A percentile compares a stretch with the other conserved stretches of the same genome.
Conservation (phyloP, 2,797 vertebrate species). For the Petrocephalus sullivani region DNA sequence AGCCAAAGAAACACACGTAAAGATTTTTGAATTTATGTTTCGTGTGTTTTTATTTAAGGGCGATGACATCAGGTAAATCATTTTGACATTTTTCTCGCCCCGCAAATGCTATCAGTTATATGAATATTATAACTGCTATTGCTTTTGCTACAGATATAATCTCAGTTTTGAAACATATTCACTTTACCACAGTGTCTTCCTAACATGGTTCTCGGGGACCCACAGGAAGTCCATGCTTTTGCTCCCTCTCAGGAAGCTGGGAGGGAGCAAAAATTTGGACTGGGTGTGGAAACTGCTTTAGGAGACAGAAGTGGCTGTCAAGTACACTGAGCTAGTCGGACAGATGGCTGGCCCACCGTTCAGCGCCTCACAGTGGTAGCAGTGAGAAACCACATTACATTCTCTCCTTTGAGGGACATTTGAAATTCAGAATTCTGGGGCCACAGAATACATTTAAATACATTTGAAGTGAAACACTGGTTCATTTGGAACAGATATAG, state of each 20-base stretch:
- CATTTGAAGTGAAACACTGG: not conserved
- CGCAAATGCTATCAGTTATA: not conserved
- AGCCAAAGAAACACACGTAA: not conserved
- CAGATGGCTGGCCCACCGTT: not conserved
- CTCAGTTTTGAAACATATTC: not conserved
- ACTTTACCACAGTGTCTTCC: not conserved
- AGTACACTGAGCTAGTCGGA: not conserved
- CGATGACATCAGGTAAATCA: not conserved
- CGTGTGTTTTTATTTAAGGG: not conserved
- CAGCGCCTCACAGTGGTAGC: not conserved
- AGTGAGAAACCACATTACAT: not conserved
- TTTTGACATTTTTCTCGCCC: not conserved
- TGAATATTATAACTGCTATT: not conserved
- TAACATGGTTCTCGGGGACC: too few species aligned
- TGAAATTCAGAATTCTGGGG: not conserved
- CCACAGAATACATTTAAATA: not conserved
- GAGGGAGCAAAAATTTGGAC: not conserved
- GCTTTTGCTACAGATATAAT: not conserved
- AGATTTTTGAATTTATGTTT: not conserved
- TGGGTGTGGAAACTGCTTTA: not conserved
- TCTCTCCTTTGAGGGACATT: not conserved
- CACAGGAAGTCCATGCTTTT: too few species aligned
- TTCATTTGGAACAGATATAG: not conserved
- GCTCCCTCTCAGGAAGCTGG: not conserved
- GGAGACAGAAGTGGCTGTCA: not conserved